A percentile compares a stretch with the other conserved stretches of the same genome.
Conservation (phyloP, 2,113 vertebrate species). For the Pygoscelis antarcticus region DNA sequence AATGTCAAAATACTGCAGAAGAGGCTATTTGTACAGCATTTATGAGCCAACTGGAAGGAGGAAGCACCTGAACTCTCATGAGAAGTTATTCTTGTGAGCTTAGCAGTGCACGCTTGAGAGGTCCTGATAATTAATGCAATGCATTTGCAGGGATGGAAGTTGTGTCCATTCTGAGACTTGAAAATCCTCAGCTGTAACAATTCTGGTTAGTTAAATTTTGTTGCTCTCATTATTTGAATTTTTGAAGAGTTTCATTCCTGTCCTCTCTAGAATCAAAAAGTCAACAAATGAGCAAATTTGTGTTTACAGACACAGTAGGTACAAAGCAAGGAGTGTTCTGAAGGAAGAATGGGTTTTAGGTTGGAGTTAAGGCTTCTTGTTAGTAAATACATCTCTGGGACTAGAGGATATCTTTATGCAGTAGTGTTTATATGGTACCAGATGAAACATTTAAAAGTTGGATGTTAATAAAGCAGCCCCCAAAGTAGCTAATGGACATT, state of each 20-base stretch:
- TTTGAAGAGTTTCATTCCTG: background rate
- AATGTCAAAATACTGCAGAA: slow-evolving; percentile 1
- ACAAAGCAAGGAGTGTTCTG: background rate
- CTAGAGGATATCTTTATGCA: background rate
- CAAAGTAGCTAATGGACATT: slow-evolving; percentile 66
- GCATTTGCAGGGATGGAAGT: background rate
- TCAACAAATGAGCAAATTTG: background rate
- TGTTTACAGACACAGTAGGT: background rate
- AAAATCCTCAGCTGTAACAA: background rate
- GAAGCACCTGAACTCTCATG: slow-evolving; percentile 1
- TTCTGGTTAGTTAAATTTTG: background rate
- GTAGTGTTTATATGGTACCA: slow-evolving; percentile 51
- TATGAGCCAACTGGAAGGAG: background rate
- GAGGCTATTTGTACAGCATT: background rate
- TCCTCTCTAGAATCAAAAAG: background rate
- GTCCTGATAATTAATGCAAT: background rate
- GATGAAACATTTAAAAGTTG: slow-evolving; percentile 56
- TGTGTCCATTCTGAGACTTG: background rate
- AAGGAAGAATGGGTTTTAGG: background rate
- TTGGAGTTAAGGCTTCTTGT: slow-evolving; percentile 1
- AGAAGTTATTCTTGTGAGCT: background rate
- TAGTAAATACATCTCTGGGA: slow-evolving; percentile 13
- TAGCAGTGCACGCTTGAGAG: background rate
- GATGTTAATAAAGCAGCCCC: slow-evolving; percentile 40
- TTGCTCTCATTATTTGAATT: background rate